Evolutionary conservation across 2,113 vertebrate species (phyloP), one percentile per base, ranked within the genome.

Genomic region (Mormoops blainvillei): DNA sequence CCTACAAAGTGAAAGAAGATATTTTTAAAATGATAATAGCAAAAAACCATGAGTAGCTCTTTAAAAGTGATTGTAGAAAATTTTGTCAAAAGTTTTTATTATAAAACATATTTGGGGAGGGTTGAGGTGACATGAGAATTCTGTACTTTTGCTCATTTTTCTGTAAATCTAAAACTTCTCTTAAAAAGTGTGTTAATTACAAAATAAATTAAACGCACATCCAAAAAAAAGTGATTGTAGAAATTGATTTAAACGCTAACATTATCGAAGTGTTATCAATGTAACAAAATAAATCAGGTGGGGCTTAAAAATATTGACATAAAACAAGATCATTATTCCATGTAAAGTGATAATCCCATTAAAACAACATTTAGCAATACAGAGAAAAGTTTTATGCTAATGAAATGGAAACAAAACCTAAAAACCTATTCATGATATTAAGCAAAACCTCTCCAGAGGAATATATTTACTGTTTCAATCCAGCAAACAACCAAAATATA

Each of bases 361-460:
- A 84, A 61, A 61, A 36, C 7, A 81, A 38, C 26, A 54, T 52
- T 83, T 81, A 97, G 85, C 36, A 84, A 22, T 31, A 54, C 71
- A 81, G 33, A 68, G 50, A 16, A 78, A 92, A 88, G 58, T 77
- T 81, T 89, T 76, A 74, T 7, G 19, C 84, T 81, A 74, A 71
- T 52, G 31, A 94, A 87, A 95, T 91, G 10, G 20, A 97, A 91
- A 85, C 19, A 93, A 93, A 96, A 92, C 58, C 33, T 41, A 85
- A 77, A 9, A 80, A 31, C 26, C 31, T 67, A 38, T 24, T 87
- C 0, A 0, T 20, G 5, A 9, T 87, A 76, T 41, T 65, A 95
- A 89, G 41, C 52, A 87, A 80, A 65, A 52, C 38, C 36, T 78
- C 33, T 87, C 80, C 28, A 63, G 33, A 12, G 5, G 38, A 88